Percentiles rank a stretch among this genome's conserved stretches.
phyloP scores from a whole-genome alignment of 1,140 invertebrate species.

The Meloidogyne chitwoodi region DNA sequence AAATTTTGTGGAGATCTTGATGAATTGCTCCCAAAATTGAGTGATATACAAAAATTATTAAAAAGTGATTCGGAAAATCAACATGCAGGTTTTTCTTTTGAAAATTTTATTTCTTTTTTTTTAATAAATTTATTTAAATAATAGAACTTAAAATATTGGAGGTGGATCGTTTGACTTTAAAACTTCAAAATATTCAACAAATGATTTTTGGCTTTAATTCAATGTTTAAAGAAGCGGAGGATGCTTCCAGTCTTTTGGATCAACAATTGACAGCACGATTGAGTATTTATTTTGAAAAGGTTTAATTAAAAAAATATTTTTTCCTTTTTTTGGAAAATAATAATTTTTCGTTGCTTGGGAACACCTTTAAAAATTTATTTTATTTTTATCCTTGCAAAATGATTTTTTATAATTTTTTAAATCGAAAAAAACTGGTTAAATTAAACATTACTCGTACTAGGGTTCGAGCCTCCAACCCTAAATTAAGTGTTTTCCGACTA shows the following conservation, averaged over 20 bases:
- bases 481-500: too few species aligned
- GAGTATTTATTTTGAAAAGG: slow-evolving; percentile 12
- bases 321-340: too few species aligned
- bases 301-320: not conserved
- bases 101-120: not conserved
- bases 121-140: slow-evolving; percentile 9
- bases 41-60: not conserved
- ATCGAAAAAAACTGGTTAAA: too few species aligned
- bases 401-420: too few species aligned
- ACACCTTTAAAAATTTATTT: not conserved
- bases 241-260: slow-evolving; percentile 4
- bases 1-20: not conserved
- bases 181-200: not conserved
- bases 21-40: not conserved
- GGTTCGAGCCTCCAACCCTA: too few species aligned
- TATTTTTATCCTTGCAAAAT: too few species aligned
- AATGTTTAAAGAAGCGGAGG: slow-evolving; percentile 7
- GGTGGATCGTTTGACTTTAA: not conserved
- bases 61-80: slow-evolving; percentile 1
- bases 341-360: too few species aligned
- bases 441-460: too few species aligned
- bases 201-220: not conserved
- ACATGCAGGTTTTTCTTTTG: not conserved
- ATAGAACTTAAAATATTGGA: not conserved
- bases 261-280: slow-evolving; percentile 6